Evolutionary conservation across 1,140 invertebrate species (phyloP).

Genomic region (Tetramorium simillimum): DNA sequence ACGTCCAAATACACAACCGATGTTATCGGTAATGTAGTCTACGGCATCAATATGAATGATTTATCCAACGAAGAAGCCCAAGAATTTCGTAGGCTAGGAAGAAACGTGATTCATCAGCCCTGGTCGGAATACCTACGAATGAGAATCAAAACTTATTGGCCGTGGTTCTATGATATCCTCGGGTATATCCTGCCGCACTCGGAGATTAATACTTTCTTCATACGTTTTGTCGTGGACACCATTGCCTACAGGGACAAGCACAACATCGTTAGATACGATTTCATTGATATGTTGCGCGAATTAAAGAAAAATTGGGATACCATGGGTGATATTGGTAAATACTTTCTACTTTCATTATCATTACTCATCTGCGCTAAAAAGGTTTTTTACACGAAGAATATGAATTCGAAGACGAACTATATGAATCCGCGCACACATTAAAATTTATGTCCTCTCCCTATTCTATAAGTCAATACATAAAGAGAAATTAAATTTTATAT

Average conservation of each 20-base stretch:
- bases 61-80: constrained; percentile 82
- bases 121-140: constrained; percentile 81
- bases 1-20: constrained; percentile 85
- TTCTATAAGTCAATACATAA: too few species aligned
- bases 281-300: constrained; percentile 86
- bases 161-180: constrained; percentile 67
- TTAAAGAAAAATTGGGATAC: constrained; percentile 74
- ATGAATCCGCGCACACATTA: too few species aligned
- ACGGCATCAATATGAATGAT: constrained; percentile 82
- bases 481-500: not conserved
- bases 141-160: constrained; percentile 58
- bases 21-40: constrained; percentile 82
- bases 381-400: too few species aligned
- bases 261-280: constrained; percentile 85
- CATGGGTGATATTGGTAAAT: constrained; percentile 47
- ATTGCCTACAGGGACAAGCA: constrained; percentile 84
- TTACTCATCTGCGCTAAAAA: not conserved
- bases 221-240: constrained; percentile 81
- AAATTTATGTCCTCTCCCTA: too few species aligned
- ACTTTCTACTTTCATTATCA: not conserved
- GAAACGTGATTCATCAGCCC: constrained; percentile 78
- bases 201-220: constrained; percentile 84
- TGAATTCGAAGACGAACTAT: too few species aligned
- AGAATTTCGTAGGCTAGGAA: constrained; percentile 83
- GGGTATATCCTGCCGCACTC: constrained; percentile 64